phyloP scores from a whole-genome alignment of 2,797 vertebrate species.

The Galaxias olidus region DNA sequence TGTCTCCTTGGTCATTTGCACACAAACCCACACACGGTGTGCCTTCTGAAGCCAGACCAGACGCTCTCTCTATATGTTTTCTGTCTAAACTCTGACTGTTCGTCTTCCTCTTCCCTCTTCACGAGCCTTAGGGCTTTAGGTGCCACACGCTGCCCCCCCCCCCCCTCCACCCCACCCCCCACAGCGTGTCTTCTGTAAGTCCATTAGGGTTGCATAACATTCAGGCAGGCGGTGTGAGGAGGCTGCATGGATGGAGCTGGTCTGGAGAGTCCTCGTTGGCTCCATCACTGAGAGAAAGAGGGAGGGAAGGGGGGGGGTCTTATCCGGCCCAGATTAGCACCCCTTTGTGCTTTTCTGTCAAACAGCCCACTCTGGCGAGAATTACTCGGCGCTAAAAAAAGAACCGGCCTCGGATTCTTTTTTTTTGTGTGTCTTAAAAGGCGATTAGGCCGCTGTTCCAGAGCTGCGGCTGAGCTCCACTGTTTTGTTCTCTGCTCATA shows the following conservation, averaged over 20 bases:
- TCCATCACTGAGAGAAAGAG: too few species aligned
- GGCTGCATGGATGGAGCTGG: too few species aligned
- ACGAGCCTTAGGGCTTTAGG: too few species aligned
- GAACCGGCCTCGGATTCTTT: slow-evolving; percentile 30
- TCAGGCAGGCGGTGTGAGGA: background rate
- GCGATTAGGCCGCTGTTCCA: background rate
- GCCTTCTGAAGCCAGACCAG: background rate
- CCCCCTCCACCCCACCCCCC: background rate
- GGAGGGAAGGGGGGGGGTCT: background rate
- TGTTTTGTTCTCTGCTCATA: background rate
- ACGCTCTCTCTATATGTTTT: background rate
- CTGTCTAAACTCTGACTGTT: background rate
- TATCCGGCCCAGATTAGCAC: slow-evolving; percentile 54
- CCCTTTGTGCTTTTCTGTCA: slow-evolving; percentile 68
- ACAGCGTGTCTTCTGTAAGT: background rate
- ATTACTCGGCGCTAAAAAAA: slow-evolving; percentile 38
- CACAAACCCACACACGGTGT: background rate
- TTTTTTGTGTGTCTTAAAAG: background rate
- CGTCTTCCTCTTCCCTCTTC: background rate
- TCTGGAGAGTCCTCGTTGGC: too few species aligned
- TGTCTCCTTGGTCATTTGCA: background rate
- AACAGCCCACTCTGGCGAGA: slow-evolving; percentile 28
- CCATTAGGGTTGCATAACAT: background rate
- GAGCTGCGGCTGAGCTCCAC: background rate
- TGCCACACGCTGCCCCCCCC: too few species aligned